Percentiles rank a stretch among this genome's conserved stretches.
These are phyloP conservation scores for Halictus ligatus DNA, from an alignment of 2,888 invertebrate species.

Conservation along the genomic window DNA sequence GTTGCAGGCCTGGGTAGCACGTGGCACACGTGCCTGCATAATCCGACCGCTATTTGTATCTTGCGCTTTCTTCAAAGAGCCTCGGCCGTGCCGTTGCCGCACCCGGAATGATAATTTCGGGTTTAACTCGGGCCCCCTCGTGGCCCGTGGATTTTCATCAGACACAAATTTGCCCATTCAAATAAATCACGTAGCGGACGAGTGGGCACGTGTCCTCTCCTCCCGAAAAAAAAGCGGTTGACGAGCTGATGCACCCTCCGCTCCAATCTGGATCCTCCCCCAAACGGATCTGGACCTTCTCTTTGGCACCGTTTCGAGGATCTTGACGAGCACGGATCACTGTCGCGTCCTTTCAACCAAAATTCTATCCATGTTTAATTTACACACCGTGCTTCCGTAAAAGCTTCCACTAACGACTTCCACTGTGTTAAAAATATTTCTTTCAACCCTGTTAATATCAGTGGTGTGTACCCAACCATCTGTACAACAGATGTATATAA, in stretches of 20 bases:
- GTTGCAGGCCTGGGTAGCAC: conserved; percentile 49
- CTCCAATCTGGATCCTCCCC: conserved; percentile 40
- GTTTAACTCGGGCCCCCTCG: conserved; percentile 41
- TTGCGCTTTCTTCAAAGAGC: conserved; percentile 59
- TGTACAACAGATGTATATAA: no score
- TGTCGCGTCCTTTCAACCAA: neutral
- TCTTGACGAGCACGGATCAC: neutral
- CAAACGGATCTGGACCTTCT: conserved; percentile 14
- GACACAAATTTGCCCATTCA: conserved; percentile 66
- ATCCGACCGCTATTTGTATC: conserved; percentile 59
- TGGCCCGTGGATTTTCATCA: conserved; percentile 42
- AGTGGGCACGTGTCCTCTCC: conserved; percentile 54
- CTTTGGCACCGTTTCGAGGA: neutral
- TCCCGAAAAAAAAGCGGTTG: conserved; percentile 17
- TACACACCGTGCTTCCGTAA: no score
- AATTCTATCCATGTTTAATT: no score
- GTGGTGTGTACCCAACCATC: no score
- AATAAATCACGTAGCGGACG: conserved; percentile 60
- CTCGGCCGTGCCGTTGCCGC: conserved; percentile 22
- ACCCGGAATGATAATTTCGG: conserved; percentile 62
- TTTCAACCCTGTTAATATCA: no score
- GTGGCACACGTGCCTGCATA: conserved; percentile 61
- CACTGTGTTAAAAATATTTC: no score
- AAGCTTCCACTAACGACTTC: no score
- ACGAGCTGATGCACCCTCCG: conserved; percentile 43